These are phyloP conservation scores for Ormyrus labotus DNA, from an alignment of 2,888 invertebrate genomes.

Conservation along the genomic window DNA sequence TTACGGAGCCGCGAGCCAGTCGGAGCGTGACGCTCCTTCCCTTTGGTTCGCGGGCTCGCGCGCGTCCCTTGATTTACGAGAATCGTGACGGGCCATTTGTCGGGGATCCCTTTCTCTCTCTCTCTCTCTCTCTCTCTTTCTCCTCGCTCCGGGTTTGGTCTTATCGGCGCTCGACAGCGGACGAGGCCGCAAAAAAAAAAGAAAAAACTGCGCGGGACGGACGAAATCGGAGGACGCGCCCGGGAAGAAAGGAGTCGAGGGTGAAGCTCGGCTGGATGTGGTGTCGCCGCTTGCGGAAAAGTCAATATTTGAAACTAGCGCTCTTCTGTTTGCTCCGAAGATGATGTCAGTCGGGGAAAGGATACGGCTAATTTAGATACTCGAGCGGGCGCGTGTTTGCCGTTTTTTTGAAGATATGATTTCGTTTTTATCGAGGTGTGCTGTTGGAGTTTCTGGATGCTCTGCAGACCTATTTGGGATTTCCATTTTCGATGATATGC, in stretches of 20 bases:
- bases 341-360: too few relatives aligned
- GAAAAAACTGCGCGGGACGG: constrained; percentile 9
- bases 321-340: too few relatives aligned
- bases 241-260: too few relatives aligned
- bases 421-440: too few relatives aligned
- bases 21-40: constrained; percentile 42
- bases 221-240: not conserved
- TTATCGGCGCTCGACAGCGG: constrained; percentile 61
- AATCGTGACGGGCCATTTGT: constrained; percentile 75
- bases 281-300: not conserved
- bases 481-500: too few relatives aligned
- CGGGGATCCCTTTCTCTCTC: constrained; percentile 65
- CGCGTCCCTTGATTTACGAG: constrained; percentile 72
- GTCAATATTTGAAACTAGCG: too few relatives aligned
- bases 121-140: constrained; percentile 23
- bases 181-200: constrained; percentile 14
- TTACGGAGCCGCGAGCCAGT: constrained; percentile 39
- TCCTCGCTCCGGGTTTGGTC: constrained; percentile 38
- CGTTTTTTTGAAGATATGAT: too few relatives aligned
- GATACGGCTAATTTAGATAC: too few relatives aligned
- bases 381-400: too few relatives aligned
- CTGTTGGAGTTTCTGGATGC: too few relatives aligned
- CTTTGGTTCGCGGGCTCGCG: constrained; percentile 52
- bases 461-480: too few relatives aligned
- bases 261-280: too few relatives aligned